Percentiles rank a stretch among this genome's conserved stretches.
Conservation (phyloP, 2,113 vertebrate species). For the Tragelaphus imberbis region DNA sequence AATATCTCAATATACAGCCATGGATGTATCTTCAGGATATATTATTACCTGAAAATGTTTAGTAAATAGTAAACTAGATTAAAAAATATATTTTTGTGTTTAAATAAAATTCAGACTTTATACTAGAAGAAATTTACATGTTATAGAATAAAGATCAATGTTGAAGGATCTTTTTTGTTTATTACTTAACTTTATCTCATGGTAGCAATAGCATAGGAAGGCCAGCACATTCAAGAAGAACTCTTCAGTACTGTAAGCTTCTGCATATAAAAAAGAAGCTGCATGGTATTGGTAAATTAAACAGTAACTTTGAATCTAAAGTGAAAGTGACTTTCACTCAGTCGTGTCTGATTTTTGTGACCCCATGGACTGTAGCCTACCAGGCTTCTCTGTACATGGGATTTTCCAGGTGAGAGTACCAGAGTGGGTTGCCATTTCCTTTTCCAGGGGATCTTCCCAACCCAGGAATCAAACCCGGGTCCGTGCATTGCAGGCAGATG, state of each 20-base stretch:
- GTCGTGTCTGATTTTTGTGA: not conserved
- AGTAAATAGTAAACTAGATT: not conserved
- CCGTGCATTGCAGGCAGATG: not conserved
- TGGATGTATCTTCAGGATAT: not conserved
- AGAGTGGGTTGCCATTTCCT: not conserved
- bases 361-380: not conserved
- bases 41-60: not conserved
- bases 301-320: slow-evolving; percentile 67
- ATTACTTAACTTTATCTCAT: slow-evolving; percentile 43
- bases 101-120: not conserved
- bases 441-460: not conserved
- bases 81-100: not conserved
- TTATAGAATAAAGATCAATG: not conserved
- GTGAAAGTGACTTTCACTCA: not conserved
- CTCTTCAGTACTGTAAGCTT: slow-evolving; percentile 13
- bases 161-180: not conserved
- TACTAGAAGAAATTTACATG: not conserved
- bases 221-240: slow-evolving; percentile 45
- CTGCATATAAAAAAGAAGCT: slow-evolving; percentile 60
- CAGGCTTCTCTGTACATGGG: not conserved
- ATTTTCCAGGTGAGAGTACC: not conserved
- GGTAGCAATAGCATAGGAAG: slow-evolving; percentile 33
- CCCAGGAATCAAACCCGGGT: not conserved
- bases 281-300: slow-evolving; percentile 74
- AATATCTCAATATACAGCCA: not conserved